phyloP scores from a whole-genome alignment of 2,797 vertebrate species.

The Alauda arvensis region DNA sequence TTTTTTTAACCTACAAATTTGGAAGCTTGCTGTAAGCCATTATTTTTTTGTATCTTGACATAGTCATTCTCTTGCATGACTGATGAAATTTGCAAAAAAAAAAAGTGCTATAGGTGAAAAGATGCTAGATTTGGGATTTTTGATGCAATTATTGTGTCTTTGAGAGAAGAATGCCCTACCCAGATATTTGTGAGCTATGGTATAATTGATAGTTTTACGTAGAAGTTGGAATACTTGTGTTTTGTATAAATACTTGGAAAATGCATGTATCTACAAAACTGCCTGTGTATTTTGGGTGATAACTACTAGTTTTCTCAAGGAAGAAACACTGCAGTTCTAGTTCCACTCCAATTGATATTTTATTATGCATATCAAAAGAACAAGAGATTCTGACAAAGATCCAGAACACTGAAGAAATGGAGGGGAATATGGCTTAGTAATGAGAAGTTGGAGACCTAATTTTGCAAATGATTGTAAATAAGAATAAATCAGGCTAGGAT shows the following conservation, averaged over 20 bases:
- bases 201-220: neutral
- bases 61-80: neutral
- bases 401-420: neutral
- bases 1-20: neutral
- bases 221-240: neutral
- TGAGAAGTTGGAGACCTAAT: neutral
- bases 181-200: neutral
- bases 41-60: neutral
- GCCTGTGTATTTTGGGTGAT: neutral
- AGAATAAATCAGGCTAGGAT: neutral
- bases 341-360: neutral
- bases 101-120: neutral
- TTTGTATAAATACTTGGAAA: neutral
- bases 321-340: neutral
- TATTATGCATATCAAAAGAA: neutral
- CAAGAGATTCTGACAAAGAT: neutral
- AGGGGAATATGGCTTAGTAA: neutral
- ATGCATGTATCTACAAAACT: neutral
- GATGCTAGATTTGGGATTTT: neutral
- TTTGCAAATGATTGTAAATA: neutral
- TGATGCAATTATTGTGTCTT: neutral
- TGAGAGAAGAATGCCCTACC: neutral
- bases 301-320: neutral
- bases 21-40: neutral
- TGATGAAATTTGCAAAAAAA: neutral